Evolutionary conservation across 2,797 vertebrate genomes (phyloP).

Genomic region (Apogon talboti): DNA sequence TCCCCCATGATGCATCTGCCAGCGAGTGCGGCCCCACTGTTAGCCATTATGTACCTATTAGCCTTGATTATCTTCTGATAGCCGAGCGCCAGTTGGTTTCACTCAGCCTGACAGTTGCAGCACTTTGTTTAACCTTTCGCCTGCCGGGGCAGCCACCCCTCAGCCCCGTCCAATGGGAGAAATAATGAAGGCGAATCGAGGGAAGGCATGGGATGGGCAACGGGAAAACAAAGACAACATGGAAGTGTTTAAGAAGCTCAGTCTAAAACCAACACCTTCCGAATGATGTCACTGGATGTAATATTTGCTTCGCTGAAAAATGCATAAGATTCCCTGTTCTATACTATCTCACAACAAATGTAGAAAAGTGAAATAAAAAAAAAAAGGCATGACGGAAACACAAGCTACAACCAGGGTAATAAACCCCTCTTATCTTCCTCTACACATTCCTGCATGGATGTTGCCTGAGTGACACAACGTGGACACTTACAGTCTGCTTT

Average conservation of each 20-base stretch:
- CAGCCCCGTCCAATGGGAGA: constrained; percentile 82
- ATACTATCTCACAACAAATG: constrained; percentile 35
- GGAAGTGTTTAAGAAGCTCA: constrained; percentile 66
- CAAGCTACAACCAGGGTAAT: constrained; percentile 58
- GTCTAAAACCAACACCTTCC: constrained; percentile 30
- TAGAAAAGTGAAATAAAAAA: constrained; percentile 25
- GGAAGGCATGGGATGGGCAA: constrained; percentile 62
- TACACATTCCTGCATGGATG: constrained; percentile 74
- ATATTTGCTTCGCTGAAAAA: constrained; percentile 26
- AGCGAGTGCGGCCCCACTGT: constrained; percentile 90
- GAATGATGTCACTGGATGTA: constrained; percentile 34
- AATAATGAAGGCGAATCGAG: constrained; percentile 85
- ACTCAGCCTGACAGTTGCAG: constrained; percentile 94
- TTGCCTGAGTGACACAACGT: constrained; percentile 75
- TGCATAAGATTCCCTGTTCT: constrained; percentile 17
- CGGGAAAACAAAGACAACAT: constrained; percentile 84
- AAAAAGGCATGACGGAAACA: constrained; percentile 48
- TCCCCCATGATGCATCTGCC: constrained; percentile 91
- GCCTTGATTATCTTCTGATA: constrained; percentile 98
- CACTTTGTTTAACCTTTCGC: constrained; percentile 97
- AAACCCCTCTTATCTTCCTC: constrained; percentile 72
- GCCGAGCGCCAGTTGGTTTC: constrained; percentile 93
- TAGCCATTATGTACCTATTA: constrained; percentile 99
- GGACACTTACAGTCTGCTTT: constrained; percentile 77
- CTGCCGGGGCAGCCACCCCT: constrained; percentile 77